A percentile compares a stretch with the other conserved stretches of the same genome.
Conservation (phyloP, 2,888 invertebrate species). For the Eupithecia centaureata region DNA sequence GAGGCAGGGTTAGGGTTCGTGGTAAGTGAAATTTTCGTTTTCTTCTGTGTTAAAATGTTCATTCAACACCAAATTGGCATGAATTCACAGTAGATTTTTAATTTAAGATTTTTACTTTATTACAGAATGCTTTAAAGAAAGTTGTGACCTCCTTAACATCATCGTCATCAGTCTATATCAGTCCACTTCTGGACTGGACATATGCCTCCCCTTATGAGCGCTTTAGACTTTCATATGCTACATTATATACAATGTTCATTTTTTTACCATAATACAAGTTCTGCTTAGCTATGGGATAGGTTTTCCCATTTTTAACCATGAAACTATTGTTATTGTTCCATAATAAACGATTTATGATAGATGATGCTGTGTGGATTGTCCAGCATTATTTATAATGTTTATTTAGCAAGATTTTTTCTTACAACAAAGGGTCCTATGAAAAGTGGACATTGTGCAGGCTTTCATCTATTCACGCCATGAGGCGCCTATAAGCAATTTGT, state of each 20-base stretch:
- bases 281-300: too few species aligned
- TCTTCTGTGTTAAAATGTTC: background rate
- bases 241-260: too few species aligned
- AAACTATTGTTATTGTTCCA: too few species aligned
- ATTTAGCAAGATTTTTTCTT: background rate
- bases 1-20: conserved; percentile 30
- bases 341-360: too few species aligned
- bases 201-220: too few species aligned
- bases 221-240: too few species aligned
- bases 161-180: too few species aligned
- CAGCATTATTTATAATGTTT: too few species aligned
- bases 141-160: background rate
- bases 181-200: too few species aligned
- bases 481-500: conserved; percentile 13
- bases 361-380: too few species aligned
- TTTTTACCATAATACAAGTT: too few species aligned
- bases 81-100: background rate
- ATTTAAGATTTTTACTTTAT: background rate
- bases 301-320: too few species aligned
- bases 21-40: conserved; percentile 19
- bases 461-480: background rate
- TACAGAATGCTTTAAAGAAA: background rate
- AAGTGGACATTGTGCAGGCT: conserved; percentile 2
- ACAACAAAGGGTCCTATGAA: background rate
- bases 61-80: background rate